Base-by-base conservation (phyloP, 2,888 invertebrate species). In the Pogonocherus hispidulus region DNA sequence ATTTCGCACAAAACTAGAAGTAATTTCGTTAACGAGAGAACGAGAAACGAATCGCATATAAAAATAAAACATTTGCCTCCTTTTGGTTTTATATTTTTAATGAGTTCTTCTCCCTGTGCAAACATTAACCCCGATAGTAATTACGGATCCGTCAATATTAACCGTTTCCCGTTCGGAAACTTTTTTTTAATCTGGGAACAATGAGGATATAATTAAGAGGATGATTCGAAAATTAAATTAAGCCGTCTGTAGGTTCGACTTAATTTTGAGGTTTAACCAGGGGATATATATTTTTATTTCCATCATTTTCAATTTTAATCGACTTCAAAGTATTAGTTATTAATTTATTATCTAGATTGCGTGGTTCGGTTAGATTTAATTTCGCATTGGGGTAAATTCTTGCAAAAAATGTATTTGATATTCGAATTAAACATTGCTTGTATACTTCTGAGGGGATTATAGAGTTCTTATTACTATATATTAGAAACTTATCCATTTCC, bases 141-240 rank as follows among this genome's bases (percentile, higher is more conserved):
- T 63, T 63, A 63, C 44, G 22, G 52, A 63, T 63, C n/a, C 44
- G 52, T 63, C 63, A 35, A 63, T 63, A 54, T 63, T 59, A 63
- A 52, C 63, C 23, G 46, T 63, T 52, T 54, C 44, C 4, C 27
- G 23, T 44, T 32, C 20, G 41, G 44, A 5, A 56, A 27, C 16
- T 46, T 44, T 63, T 62, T 63, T 63, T 51, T 54, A 54, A 63
- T 54, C 63, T 5, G 27, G 19, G 22, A 47, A 54, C 54, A 63
- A 63, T 63, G 46, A 16, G 41, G 37, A 47, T 22, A 41, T 46
- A 59, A 59, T 59, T 59, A 47, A 59, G 57, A 32, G 57, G 32
- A 27, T 57, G 22, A 49, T 49, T 62, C 27, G 47, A 63, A 23
- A 46, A 52, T 63, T 63, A 63, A 63, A 63, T 63, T 23, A 41